phyloP scores from a whole-genome alignment of 2,888 invertebrate species.

The Drosophila multiciliata region DNA sequence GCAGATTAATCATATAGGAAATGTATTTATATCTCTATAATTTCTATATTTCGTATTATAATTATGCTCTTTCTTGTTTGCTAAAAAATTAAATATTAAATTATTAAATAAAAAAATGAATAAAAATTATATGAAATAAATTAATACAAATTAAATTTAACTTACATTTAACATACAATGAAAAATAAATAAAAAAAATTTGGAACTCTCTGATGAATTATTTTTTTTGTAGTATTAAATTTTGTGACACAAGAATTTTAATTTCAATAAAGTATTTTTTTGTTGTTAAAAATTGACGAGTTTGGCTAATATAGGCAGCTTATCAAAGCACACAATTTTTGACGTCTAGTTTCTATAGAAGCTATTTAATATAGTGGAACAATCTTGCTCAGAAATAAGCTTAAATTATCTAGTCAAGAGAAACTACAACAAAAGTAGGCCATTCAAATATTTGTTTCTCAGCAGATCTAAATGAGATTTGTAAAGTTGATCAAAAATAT shows the following conservation, averaged over 20 bases:
- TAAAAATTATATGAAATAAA: no score
- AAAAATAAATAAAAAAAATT: not conserved
- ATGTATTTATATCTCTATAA: no score
- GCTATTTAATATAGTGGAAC: not conserved
- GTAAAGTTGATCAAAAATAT: no score
- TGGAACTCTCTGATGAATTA: not conserved
- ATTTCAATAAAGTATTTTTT: not conserved
- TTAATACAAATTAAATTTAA: not conserved
- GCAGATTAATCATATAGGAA: not conserved
- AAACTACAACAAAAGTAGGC: not conserved
- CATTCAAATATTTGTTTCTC: not conserved
- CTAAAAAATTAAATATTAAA: no score
- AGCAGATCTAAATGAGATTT: not conserved
- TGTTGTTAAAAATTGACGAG: no score
- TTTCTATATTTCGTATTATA: no score
- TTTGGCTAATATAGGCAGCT: not conserved
- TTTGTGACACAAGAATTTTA: no score
- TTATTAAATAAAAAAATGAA: no score
- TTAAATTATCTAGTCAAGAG: not conserved
- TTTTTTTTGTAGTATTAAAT: not conserved
- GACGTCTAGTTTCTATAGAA: not conserved
- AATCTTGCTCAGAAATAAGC: not conserved
- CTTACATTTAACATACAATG: fast-evolving
- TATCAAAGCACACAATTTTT: fast-evolving
- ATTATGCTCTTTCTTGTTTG: no score